Conservation (phyloP, 2,888 invertebrate genomes). For the Apeira syringaria region DNA sequence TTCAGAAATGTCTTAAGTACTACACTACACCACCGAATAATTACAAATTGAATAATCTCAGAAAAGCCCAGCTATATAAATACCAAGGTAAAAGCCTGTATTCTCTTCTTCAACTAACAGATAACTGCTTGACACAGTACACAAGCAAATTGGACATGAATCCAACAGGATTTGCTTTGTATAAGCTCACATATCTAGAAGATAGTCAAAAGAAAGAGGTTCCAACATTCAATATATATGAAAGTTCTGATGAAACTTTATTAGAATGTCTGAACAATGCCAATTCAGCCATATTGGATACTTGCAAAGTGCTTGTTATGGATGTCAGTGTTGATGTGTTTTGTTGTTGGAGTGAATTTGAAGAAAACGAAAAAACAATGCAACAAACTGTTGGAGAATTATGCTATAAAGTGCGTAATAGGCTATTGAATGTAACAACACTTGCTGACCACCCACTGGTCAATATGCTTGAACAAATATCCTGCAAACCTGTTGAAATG, state of each 20-base stretch:
- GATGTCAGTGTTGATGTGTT: conserved; percentile 68
- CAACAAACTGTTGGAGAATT: conserved; percentile 66
- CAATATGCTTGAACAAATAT: conserved; percentile 61
- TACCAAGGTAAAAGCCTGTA: conserved; percentile 56
- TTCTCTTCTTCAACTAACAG: conserved; percentile 43
- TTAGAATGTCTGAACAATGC: conserved; percentile 52
- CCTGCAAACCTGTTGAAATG: conserved; percentile 58
- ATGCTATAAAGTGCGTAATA: conserved; percentile 52
- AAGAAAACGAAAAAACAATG: conserved; percentile 58
- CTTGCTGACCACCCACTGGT: conserved; percentile 58
- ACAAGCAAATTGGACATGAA: conserved; percentile 41
- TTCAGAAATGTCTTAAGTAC: conserved; percentile 57
- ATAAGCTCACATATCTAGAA: conserved; percentile 51
- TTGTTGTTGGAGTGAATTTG: conserved; percentile 75
- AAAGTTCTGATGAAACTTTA: conserved; percentile 44
- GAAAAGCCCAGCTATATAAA: conserved; percentile 54
- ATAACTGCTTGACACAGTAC: conserved; percentile 49
- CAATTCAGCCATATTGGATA: conserved; percentile 53
- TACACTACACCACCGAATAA: conserved; percentile 60
- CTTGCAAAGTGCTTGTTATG: conserved; percentile 61
- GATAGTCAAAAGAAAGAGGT: conserved; percentile 37
- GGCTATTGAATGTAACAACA: conserved; percentile 39
- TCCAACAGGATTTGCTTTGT: conserved; percentile 43
- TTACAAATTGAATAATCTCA: conserved; percentile 46
- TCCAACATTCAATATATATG: conserved; percentile 39